Evolutionary conservation across 2,113 vertebrate species (phyloP).

Genomic region (Oceanites oceanicus): DNA sequence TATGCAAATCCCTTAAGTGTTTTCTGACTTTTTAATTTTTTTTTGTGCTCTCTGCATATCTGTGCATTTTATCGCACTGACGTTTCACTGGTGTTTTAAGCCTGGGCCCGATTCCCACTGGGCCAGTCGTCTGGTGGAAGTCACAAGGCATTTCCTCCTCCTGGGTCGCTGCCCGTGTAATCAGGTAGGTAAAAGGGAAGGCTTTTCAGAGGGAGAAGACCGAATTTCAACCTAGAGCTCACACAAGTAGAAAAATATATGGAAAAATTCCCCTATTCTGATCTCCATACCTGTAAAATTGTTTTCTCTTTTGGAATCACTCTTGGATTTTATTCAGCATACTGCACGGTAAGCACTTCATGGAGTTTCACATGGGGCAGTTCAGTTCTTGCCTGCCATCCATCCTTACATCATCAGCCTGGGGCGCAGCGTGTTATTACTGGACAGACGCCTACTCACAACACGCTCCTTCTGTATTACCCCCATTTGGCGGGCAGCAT

Average conservation of each 20-base stretch:
- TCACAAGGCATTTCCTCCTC: slow-evolving; percentile 21
- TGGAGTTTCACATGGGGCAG: not conserved
- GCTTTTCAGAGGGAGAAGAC: not conserved
- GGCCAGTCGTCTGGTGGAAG: not conserved
- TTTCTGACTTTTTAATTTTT: slow-evolving; percentile 9
- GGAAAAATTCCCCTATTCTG: not conserved
- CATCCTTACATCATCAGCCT: not conserved
- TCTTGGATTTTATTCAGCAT: not conserved
- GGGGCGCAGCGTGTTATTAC: not conserved
- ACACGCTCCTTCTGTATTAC: not conserved
- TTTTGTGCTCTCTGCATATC: not conserved
- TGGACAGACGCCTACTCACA: not conserved
- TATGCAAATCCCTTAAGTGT: slow-evolving; percentile 17
- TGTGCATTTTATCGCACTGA: not conserved
- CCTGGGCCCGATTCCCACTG: not conserved
- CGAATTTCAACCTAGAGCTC: not conserved
- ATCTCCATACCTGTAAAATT: not conserved
- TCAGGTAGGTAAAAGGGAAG: not conserved
- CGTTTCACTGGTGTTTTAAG: not conserved
- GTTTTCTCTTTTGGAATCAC: not conserved
- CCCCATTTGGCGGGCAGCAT: not conserved
- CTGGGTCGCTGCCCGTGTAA: not conserved
- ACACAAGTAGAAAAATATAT: not conserved
- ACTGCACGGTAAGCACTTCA: not conserved
- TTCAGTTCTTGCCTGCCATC: not conserved